Evolutionary conservation across 64 coral and sea anemone genomes (phyloP).

Genomic region (Porites lutea): DNA sequence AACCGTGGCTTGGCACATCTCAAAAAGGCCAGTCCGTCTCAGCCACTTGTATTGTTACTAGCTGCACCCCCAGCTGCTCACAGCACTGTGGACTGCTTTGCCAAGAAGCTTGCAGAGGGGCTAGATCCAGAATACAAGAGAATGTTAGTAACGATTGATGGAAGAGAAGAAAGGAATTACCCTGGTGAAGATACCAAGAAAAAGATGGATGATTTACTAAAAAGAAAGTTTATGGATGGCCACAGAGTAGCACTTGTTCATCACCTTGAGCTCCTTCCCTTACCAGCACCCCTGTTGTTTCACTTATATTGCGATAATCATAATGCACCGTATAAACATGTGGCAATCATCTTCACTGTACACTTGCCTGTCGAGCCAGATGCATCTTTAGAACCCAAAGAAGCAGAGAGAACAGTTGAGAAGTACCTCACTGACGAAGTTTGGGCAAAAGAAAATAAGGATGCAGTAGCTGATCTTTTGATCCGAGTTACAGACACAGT

Average conservation of each 20-base stretch:
- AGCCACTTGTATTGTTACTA: constrained; percentile 83
- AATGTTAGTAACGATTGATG: constrained; percentile 38
- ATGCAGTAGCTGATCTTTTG: constrained; percentile 68
- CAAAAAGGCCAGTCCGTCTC: not conserved
- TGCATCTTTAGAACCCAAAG: constrained; percentile 45
- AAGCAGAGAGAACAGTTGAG: constrained; percentile 72
- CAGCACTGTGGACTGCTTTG: constrained; percentile 68
- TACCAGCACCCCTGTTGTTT: constrained; percentile 85
- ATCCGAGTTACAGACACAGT: constrained; percentile 88
- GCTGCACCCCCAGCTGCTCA: constrained; percentile 64
- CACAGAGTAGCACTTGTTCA: constrained; percentile 58
- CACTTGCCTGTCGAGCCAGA: constrained; percentile 73
- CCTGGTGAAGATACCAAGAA: constrained; percentile 49
- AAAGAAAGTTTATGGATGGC: constrained; percentile 30
- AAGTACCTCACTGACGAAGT: constrained; percentile 65
- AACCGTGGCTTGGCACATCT: constrained; percentile 68
- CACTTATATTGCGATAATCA: constrained; percentile 83
- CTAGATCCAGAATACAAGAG: constrained; percentile 48
- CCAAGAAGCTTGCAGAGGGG: constrained; percentile 58
- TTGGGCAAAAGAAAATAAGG: constrained; percentile 51
- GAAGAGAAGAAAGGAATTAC: not conserved
- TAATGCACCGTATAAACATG: constrained; percentile 74
- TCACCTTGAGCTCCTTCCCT: constrained; percentile 72
- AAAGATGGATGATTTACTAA: constrained; percentile 42
- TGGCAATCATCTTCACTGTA: constrained; percentile 83